A percentile compares a stretch with the other conserved stretches of the same genome.
Evolutionary conservation across 2,113 vertebrate genomes (phyloP).

Genomic region (Girardinichthys multiradiatus): DNA sequence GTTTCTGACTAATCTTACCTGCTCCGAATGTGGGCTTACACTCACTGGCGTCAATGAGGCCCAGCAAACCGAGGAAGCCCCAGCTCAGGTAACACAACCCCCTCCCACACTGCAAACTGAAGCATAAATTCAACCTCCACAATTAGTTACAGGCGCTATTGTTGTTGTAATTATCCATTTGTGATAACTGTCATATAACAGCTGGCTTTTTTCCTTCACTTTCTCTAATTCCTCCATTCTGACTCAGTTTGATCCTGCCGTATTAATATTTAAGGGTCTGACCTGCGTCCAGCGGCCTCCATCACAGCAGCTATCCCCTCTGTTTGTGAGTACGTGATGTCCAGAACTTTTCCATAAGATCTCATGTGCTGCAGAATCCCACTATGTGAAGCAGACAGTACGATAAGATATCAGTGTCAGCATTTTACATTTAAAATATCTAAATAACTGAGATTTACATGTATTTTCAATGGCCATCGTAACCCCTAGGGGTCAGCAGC

Average conservation of each 20-base stretch:
- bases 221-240: no score
- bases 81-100: conserved; percentile 82
- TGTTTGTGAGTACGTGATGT: conserved; percentile 77
- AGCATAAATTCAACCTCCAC: background rate
- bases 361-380: conserved; percentile 71
- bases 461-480: background rate
- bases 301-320: conserved; percentile 71
- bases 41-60: conserved; percentile 83
- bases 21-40: conserved; percentile 83
- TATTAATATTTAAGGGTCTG: background rate
- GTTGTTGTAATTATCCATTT: background rate
- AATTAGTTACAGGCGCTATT: background rate
- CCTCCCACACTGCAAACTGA: conserved; percentile 74
- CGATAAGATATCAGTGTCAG: background rate
- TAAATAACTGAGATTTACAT: background rate
- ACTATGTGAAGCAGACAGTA: conserved; percentile 56
- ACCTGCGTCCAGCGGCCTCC: conserved; percentile 81
- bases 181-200: no score
- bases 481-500: conserved; percentile 60
- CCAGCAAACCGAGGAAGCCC: conserved; percentile 78
- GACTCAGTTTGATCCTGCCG: no score
- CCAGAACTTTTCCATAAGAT: conserved; percentile 69
- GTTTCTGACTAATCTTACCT: conserved; percentile 57
- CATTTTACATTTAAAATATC: background rate
- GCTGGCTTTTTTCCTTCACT: no score